Base-by-base conservation (phyloP, 2,113 vertebrate genomes). In the Epinephelus moara region DNA sequence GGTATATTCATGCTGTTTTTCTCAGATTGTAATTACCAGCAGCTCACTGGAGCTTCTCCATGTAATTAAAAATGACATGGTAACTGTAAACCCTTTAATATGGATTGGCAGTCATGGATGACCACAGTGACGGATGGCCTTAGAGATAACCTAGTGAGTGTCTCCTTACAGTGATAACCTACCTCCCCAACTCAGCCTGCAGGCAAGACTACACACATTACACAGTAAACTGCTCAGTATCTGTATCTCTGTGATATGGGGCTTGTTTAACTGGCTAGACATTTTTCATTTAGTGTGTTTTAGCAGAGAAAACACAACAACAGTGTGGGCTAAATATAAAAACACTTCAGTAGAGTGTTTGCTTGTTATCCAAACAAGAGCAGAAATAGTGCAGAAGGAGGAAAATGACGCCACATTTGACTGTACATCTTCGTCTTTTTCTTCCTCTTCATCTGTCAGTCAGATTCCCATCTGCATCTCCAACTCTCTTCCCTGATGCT, bases 161-260 rank as follows among this genome's bases (percentile, higher is more conserved):
- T 89, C 74, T 72, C n/a, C 33, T 88, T 77, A 74, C 78, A 74
- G 2, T 53, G 82, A 81, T 83, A 64, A 82, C 56, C 19, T 75
- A 3, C 13, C 2, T 2, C 0, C 25, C 17, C 11, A 61, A 53
- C 18, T 72, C 19, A 21, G 21, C 23, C 59, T 17, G 30, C 25
- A 78, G 64, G 49, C 30, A 10, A 57, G 42, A 66, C 18, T 18
- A 66, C 23, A 84, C 63, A 71, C 19, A 57, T 42, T 25, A 30
- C 18, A 55, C 55, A 53, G 12, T 15, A 1, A 18, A 4, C 23
- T 21, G 6, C 53, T 56, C 45, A 55, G 7, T 9, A 45, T 23
- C 42, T 68, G 57, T 49, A 21, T 13, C 21, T 56, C 3, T 67
- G 12, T 63, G 23, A 25, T 50, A 27, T 70, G 7, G 21, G 15